These are phyloP conservation scores for Anhinga rufa DNA, from an alignment of 2,113 vertebrate species.

Conservation along the genomic window DNA sequence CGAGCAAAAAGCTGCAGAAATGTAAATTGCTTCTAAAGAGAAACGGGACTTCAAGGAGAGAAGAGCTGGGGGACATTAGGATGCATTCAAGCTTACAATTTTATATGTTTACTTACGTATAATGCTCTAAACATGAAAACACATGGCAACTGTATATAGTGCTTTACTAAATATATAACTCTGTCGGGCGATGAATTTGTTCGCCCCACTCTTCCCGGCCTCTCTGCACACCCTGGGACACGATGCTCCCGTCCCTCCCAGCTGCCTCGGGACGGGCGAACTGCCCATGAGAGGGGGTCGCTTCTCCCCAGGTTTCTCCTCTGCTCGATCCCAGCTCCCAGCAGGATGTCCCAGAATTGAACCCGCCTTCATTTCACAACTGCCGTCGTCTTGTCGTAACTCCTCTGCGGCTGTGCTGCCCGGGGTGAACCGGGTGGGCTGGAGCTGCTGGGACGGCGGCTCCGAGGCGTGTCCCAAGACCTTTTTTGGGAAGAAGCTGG, in stretches of 20 bases:
- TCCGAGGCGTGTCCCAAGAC: not conserved
- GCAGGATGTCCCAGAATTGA: not conserved
- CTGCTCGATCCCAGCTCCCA: not conserved
- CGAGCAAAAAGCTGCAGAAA: not conserved
- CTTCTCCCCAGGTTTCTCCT: not conserved
- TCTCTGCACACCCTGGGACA: accelerated
- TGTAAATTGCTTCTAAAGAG: not conserved
- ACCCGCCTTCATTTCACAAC: not conserved
- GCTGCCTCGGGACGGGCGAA: not conserved
- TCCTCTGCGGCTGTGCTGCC: not conserved
- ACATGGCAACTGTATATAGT: not conserved
- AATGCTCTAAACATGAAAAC: not conserved
- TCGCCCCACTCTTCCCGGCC: not conserved
- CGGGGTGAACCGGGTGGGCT: accelerated
- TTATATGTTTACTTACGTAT: accelerated
- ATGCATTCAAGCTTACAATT: not conserved
- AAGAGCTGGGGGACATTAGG: not conserved
- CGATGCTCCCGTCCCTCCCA: accelerated
- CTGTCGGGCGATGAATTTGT: accelerated
- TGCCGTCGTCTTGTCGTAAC: accelerated
- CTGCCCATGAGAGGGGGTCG: accelerated
- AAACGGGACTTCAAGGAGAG: not conserved
- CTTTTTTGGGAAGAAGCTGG: not conserved
- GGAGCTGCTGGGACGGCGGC: not conserved
- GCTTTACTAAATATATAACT: not conserved